These are phyloP conservation scores for Drosophila nigritarsus DNA, from an alignment of 2,888 invertebrate genomes.

Conservation along the genomic window DNA sequence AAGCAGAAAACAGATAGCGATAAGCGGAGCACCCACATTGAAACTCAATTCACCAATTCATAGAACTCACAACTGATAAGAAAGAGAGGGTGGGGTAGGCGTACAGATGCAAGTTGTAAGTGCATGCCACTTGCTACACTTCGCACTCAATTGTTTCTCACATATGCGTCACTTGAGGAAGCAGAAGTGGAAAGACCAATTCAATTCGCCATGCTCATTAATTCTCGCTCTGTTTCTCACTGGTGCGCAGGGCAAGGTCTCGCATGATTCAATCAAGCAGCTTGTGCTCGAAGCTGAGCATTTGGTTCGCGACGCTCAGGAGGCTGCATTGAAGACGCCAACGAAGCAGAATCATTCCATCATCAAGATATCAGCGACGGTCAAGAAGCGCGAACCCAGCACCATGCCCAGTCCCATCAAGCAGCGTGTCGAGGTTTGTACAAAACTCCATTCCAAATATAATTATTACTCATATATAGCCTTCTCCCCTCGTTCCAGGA, in stretches of 20 bases:
- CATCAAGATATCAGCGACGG: constrained; percentile 83
- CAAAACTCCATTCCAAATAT: neutral
- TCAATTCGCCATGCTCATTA: constrained; percentile 71
- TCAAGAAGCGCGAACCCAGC: constrained; percentile 84
- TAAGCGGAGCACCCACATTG: constrained; percentile 1
- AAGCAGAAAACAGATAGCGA: neutral
- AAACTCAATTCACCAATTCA: neutral
- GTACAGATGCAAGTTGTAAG: neutral
- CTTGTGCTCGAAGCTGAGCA: constrained; percentile 93
- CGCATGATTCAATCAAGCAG: constrained; percentile 89
- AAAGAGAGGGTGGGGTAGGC: neutral
- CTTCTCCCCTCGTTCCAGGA: constrained; percentile 66
- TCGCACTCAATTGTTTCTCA: neutral
- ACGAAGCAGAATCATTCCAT: constrained; percentile 83
- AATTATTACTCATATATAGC: neutral
- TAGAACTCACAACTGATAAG: constrained; percentile 23
- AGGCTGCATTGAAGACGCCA: constrained; percentile 84
- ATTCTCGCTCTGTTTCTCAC: constrained; percentile 20
- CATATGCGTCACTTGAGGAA: neutral
- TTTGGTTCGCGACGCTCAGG: constrained; percentile 87
- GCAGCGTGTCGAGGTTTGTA: constrained; percentile 83
- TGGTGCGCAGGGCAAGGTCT: constrained; percentile 80
- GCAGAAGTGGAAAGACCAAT: neutral
- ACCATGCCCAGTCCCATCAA: constrained; percentile 84
- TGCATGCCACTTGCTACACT: neutral